Base-by-base conservation (phyloP, 37 sponge, comb jelly and placozoan species). In the Cliona cf. orientalis region DNA sequence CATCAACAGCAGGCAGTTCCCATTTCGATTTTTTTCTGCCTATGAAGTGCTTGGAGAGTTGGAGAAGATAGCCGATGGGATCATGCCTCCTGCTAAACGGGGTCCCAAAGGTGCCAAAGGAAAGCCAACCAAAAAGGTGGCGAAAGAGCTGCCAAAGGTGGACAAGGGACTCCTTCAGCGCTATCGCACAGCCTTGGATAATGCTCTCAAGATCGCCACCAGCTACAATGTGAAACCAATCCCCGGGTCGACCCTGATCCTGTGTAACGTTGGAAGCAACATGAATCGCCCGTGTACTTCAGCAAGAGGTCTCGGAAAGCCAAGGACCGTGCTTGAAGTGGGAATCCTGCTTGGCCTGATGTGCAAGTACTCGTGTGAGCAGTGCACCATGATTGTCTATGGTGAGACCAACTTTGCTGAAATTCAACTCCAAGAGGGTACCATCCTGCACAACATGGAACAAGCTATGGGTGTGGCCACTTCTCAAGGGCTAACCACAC, bases 1-100 rank as follows among this genome's bases (percentile, higher is more conserved):
- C 5, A 75, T 90, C 69, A 89, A 92, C 62, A 99, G 99, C 49
- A 89, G 85, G 39, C 97, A 96, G 87, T 99, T 99, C 46, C 99
- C 99, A 0, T 99, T 99, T 70, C 74, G 97, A 37, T 99, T 99
- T 86, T 92, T 99, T 80, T 94, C 97, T 43, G 99, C 99, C 25
- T 99, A 90, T 66, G 93, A 96, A 46, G 97, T 96, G n/a, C 75
- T 97, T 29, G 68, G 40, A 2, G 90, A 86, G 32, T 69, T 94
- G 45, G 97, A 97, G 69, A 94, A 91, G 68, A 77, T 82, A 43
- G 82, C 82, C 26, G 72, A 71, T 22, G 84, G 68, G 39, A 71
- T 72, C 22, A 57, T 22, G 19, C 53, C 66, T 0, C 58, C 71
- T 21, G 29, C 37, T 26, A 25, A 17, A 57, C 45, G 55, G 3